Evolutionary conservation across 1,140 invertebrate genomes (phyloP).

Genomic region (Adoxophyes honmai): DNA sequence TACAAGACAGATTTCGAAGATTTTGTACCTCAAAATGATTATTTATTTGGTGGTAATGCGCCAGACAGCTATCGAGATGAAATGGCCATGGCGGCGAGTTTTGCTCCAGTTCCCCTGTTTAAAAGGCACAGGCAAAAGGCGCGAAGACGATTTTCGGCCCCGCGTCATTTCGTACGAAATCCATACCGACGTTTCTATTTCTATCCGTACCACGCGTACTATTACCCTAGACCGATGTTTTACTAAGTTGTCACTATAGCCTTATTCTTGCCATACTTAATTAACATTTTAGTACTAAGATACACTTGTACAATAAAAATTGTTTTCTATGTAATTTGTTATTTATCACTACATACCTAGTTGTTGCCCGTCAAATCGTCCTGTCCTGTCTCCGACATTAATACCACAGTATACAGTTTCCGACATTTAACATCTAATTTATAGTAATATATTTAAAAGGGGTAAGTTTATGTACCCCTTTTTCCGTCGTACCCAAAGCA

Average conservation of each 20-base stretch:
- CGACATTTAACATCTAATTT: too few species aligned
- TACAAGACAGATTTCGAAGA: background rate
- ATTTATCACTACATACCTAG: too few species aligned
- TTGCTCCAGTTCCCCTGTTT: slow-evolving; percentile 46
- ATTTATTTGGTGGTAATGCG: background rate
- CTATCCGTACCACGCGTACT: slow-evolving; percentile 51
- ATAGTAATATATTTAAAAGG: too few species aligned
- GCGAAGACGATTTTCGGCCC: slow-evolving; percentile 35
- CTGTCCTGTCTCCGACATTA: too few species aligned
- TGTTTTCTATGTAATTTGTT: too few species aligned
- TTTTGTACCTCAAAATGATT: background rate
- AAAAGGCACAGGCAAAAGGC: slow-evolving; percentile 36
- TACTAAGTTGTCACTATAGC: slow-evolving; percentile 47
- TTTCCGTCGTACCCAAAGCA: too few species aligned
- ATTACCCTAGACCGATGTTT: slow-evolving; percentile 41
- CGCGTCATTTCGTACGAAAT: slow-evolving; percentile 41
- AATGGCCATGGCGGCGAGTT: slow-evolving; percentile 62
- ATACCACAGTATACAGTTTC: too few species aligned
- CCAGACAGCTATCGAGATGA: slow-evolving; percentile 38
- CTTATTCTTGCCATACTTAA: slow-evolving; percentile 16
- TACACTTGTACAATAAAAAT: too few species aligned
- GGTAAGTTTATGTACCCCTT: too few species aligned
- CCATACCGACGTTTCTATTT: slow-evolving; percentile 39
- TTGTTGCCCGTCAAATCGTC: too few species aligned
- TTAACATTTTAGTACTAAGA: too few species aligned